Conservation (phyloP, 2,797 vertebrate species). For the Diceros bicornis region DNA sequence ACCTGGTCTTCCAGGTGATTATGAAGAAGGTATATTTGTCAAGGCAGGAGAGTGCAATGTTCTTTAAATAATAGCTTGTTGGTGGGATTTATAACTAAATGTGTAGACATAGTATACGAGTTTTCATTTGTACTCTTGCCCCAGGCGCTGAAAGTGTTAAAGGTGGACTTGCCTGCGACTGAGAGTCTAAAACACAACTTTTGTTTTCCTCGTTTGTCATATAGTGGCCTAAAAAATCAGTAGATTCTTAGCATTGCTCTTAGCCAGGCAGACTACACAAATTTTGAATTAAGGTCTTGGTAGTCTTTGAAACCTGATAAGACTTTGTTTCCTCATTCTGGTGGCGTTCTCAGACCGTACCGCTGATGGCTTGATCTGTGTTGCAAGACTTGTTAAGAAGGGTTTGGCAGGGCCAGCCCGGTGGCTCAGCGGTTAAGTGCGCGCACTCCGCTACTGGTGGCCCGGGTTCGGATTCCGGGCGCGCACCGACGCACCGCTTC, state of each 20-base stretch:
- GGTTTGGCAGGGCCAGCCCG: background rate
- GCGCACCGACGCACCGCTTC: no score
- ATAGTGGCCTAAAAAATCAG: background rate
- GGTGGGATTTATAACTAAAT: background rate
- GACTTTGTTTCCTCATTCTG: background rate
- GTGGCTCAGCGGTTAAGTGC: no score
- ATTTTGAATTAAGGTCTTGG: background rate
- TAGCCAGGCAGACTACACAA: background rate
- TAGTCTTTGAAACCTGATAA: background rate
- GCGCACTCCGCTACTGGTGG: no score
- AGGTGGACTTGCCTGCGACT: background rate
- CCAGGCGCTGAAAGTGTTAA: background rate
- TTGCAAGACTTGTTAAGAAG: background rate
- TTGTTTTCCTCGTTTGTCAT: background rate
- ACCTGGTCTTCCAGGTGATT: background rate
- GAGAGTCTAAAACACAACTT: background rate
- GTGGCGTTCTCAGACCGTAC: background rate
- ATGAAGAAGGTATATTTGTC: background rate
- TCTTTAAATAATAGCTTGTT: background rate
- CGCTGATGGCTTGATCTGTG: background rate
- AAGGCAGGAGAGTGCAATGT: background rate
- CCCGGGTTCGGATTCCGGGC: no score
- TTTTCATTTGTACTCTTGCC: background rate
- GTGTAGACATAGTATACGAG: background rate
- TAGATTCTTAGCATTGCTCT: background rate